phyloP scores from a whole-genome alignment of 1,140 invertebrate genomes.

The Cecropterus lyciades region DNA sequence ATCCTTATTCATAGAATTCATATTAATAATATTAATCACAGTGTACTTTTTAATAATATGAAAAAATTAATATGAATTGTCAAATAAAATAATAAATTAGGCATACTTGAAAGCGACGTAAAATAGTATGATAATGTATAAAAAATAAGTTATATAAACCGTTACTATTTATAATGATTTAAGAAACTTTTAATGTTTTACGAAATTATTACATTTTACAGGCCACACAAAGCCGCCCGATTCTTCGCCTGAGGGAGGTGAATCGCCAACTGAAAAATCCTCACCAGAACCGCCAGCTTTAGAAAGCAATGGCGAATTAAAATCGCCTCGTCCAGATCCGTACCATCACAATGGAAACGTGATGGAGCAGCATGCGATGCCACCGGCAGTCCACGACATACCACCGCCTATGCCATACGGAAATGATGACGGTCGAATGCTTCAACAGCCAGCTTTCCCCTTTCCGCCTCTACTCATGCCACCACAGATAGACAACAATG shows the following conservation, averaged over 20 bases:
- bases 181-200: too few relatives aligned
- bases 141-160: too few relatives aligned
- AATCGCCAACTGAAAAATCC: conserved; percentile 65
- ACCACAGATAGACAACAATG: conserved; percentile 54
- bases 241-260: conserved; percentile 70
- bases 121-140: too few relatives aligned
- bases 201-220: conserved; percentile 43
- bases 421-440: conserved; percentile 63
- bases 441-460: conserved; percentile 65
- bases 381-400: conserved; percentile 55
- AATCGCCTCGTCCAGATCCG: conserved; percentile 60
- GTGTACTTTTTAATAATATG: too few relatives aligned
- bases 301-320: conserved; percentile 61
- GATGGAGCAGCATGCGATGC: conserved; percentile 50
- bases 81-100: too few relatives aligned
- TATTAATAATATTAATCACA: too few relatives aligned
- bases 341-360: conserved; percentile 65
- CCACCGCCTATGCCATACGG: conserved; percentile 56
- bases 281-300: conserved; percentile 60
- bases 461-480: conserved; percentile 69
- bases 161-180: too few relatives aligned
- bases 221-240: conserved; percentile 67
- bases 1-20: too few relatives aligned
- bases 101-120: too few relatives aligned
- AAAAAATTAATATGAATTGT: too few relatives aligned